Base-by-base conservation (phyloP, 2,797 vertebrate genomes). In the Cuniculus paca region DNA sequence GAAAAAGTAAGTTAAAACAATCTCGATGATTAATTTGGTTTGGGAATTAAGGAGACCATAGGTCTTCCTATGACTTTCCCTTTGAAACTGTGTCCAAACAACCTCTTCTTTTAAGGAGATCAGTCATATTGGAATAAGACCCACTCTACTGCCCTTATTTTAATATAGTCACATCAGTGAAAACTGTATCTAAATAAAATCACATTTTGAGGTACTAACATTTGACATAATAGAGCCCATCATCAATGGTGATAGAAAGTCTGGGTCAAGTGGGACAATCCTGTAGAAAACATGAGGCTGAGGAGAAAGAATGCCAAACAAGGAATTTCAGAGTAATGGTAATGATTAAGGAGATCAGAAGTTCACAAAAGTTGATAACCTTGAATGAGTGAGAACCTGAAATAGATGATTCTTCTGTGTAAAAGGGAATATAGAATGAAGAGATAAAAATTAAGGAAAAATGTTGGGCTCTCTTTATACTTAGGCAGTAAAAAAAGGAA, bases 191-290 rank as follows among this genome's bases (percentile, higher is more conserved):
- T 82, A 60, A 68, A 28, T 65, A 10, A 4, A 92, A 20, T 54
- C 81, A 86, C 11, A 80, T 52, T 77, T 24, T n/a, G 19, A 10
- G 19, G 20, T 48, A 39, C 28, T 63, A 24, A 1, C 10, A 3
- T 5, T 45, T 84, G 11, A 17, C 20, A 26, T 1, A 48, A 42
- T 16, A 52, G 31, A 65, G 8, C 5, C 34, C 1, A 5, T 31
- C 28, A n/a, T 6, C 19, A 0, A 31, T 28, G 48, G 12, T 1
- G 1, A 1, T 12, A 4, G n/a, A 36, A 91, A 3, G 0, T 12
- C 48, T 77, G 45, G 16, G 9, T 61, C 3, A 58, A 28, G 28
- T 58, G 9, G 17, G 14, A 2, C 4, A 16, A 5, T 42, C 6
- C 28, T 48, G 34, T 48, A 39, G 39, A 63, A 60, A 85, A 19